Evolutionary conservation across 2,888 invertebrate species (phyloP).

Genomic region (Hirtodrosophila confusa): DNA sequence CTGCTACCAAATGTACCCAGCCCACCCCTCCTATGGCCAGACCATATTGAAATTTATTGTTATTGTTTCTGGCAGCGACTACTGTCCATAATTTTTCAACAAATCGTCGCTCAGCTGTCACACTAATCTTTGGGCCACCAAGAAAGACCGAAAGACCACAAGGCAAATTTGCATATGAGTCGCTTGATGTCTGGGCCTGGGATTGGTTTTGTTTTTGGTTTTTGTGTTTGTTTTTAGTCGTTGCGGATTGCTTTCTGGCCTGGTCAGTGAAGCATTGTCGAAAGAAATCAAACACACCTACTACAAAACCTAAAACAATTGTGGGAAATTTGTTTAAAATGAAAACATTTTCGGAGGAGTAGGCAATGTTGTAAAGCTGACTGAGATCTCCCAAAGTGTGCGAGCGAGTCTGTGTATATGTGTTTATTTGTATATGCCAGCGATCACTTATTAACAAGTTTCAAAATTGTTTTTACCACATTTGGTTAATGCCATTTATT

Average conservation of each 20-base stretch:
- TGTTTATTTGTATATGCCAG: conserved; percentile 31
- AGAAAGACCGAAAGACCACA: conserved; percentile 13
- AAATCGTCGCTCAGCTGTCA: conserved; percentile 80
- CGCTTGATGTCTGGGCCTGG: conserved; percentile 18
- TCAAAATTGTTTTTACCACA: conserved; percentile 76
- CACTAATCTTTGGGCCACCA: conserved; percentile 67
- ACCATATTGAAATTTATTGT: conserved; percentile 73
- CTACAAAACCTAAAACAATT: conserved; percentile 55
- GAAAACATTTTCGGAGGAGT: conserved; percentile 44
- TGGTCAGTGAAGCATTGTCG: conserved; percentile 74
- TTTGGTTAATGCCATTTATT: conserved; percentile 79
- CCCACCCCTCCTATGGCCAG: background rate
- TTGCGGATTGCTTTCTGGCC: conserved; percentile 29
- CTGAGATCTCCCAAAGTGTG: conserved; percentile 29
- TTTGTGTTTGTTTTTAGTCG: conserved; percentile 15
- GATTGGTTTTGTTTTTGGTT: conserved; percentile 36
- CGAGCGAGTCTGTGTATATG: background rate
- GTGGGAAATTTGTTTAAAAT: conserved; percentile 64
- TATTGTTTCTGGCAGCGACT: conserved; percentile 73
- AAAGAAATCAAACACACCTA: conserved; percentile 64
- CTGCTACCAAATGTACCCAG: conserved; percentile 42
- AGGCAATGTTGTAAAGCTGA: conserved; percentile 12
- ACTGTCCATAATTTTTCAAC: conserved; percentile 80
- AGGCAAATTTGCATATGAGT: conserved; percentile 68
- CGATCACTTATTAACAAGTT: conserved; percentile 75